Base-by-base conservation (phyloP, 2,797 vertebrate genomes). In the Phoebastria nigripes region DNA sequence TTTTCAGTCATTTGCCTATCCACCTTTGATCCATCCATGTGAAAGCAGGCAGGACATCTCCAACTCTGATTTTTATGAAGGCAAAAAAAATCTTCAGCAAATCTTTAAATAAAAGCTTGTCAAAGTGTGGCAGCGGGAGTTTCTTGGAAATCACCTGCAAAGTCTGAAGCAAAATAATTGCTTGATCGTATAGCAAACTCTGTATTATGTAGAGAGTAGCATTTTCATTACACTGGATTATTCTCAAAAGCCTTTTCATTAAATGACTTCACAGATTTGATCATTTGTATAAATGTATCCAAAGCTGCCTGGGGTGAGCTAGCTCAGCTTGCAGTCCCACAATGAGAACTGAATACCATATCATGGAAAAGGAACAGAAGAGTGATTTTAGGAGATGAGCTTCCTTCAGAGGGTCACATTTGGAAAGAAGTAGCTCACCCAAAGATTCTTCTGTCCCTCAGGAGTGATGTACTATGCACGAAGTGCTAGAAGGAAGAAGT, bases 201-300 rank as follows among this genome's bases (percentile, higher is more conserved):
- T 44, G 17, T 84, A 24, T 71, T 73, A 33, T 74, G 33, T 44
- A 19, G 56, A 80, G 31, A 51, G n/a, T 25, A 31, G 25, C 63
- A 29, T 87, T 96, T 85, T 82, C 81, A 67, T 91, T 71, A 49
- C 8, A 3, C 29, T 81, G 69, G 37, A 42, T 91, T 92, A 66
- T 78, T 87, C 63, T 93, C 71, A 80, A 87, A 94, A 85, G 49
- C 29, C 21, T 92, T 96, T 89, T 89, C n/a, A 85, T 82, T 56
- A 70, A 87, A 79, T 42, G 47, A 33, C 44, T 80, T 77, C 29
- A 69, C n/a, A 78, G 82, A 85, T 81, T 87, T 71, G 44, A 89
- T 89, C 24, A 31, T 61, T 94, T 92, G 17, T 71, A 72, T 71
- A 35, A 91, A 80, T 28, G 47, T 54, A 33, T 66, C 78, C 47